Percentiles rank a stretch among this genome's conserved stretches.
Evolutionary conservation across 1,140 invertebrate genomes (phyloP).

Genomic region (Caenorhabditis tropicalis): DNA sequence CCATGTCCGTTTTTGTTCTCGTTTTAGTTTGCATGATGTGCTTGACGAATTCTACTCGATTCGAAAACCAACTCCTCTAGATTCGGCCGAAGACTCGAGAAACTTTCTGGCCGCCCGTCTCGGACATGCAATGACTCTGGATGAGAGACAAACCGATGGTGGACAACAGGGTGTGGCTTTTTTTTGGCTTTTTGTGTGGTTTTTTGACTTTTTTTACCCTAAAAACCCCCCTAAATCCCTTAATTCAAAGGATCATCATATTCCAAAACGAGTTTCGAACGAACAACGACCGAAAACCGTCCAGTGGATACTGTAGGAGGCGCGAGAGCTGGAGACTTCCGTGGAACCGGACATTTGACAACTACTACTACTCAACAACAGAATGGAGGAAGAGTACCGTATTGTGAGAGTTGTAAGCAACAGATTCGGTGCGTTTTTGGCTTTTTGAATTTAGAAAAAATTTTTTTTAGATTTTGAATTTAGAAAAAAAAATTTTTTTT

Average conservation of each 20-base stretch:
- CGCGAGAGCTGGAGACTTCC: background rate
- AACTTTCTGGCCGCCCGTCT: conserved; percentile 3
- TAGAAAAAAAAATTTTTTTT: background rate
- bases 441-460: background rate
- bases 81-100: background rate
- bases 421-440: conserved; percentile 55
- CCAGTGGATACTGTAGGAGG: background rate
- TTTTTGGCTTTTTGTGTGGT: background rate
- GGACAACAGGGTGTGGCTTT: background rate
- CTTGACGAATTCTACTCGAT: conserved; percentile 47
- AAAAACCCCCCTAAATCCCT: no score
- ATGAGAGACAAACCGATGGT: background rate
- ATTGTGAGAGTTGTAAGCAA: conserved; percentile 61
- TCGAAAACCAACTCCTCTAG: background rate
- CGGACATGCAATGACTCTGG: background rate
- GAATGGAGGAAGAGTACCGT: conserved; percentile 53
- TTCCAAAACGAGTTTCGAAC: conserved; percentile 24
- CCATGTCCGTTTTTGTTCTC: background rate
- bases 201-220: background rate
- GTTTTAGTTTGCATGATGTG: conserved; percentile 43
- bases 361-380: conserved; percentile 31
- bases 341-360: background rate
- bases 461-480: background rate
- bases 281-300: background rate
- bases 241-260: background rate